Evolutionary conservation across 2,113 vertebrate species (phyloP).

Genomic region (Sporophila hypoxantha): DNA sequence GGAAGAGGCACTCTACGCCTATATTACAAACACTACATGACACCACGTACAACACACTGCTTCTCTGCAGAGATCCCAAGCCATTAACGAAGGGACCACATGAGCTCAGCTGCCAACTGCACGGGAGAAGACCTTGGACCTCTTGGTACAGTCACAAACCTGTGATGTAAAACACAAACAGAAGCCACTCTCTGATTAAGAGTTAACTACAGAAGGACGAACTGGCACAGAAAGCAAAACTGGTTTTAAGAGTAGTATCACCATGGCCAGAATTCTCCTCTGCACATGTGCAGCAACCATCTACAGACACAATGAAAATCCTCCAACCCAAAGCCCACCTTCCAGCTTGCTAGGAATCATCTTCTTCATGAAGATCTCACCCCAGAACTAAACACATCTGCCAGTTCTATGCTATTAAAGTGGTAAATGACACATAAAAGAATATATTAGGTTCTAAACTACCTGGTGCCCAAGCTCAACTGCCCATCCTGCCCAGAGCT

Average conservation of each 20-base stretch:
- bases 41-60: rapidly evolving
- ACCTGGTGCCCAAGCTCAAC: neutral
- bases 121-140: neutral
- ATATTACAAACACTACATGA: neutral
- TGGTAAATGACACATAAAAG: neutral
- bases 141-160: neutral
- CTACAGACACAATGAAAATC: neutral
- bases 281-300: neutral
- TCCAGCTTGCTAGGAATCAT: neutral
- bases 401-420: neutral
- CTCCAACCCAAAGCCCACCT: neutral
- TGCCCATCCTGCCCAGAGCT: neutral
- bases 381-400: neutral
- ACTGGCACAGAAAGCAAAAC: neutral
- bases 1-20: rapidly evolving
- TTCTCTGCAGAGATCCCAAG: neutral
- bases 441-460: neutral
- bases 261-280: rapidly evolving
- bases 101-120: rapidly evolving
- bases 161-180: neutral
- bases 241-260: neutral
- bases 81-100: neutral
- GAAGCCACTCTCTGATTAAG: neutral
- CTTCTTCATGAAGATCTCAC: neutral
- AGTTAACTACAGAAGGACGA: neutral